These are phyloP conservation scores for Troides aeacus DNA, from an alignment of 2,888 invertebrate genomes.

Conservation along the genomic window DNA sequence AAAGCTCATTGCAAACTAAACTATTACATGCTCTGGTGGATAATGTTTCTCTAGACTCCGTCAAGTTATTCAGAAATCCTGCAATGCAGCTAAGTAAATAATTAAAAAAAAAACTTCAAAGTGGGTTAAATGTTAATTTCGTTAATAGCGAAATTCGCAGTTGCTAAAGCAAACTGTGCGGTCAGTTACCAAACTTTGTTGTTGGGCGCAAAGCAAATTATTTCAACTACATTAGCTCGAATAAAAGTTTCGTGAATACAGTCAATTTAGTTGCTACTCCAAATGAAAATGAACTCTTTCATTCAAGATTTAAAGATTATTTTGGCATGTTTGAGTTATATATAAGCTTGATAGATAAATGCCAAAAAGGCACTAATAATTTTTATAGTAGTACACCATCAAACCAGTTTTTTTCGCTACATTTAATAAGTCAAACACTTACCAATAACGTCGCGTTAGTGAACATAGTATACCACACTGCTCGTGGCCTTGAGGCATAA, in stretches of 20 bases:
- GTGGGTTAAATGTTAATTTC: not conserved
- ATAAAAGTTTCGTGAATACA: conserved; percentile 2
- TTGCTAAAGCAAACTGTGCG: not conserved
- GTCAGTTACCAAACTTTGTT: conserved; percentile 3
- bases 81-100: conserved; percentile 2
- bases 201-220: not conserved
- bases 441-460: too few relatives aligned
- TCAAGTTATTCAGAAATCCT: not conserved
- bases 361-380: too few relatives aligned
- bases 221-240: conserved; percentile 1
- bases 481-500: too few relatives aligned
- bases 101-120: not conserved
- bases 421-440: too few relatives aligned
- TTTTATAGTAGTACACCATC: too few relatives aligned
- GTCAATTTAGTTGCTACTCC: not conserved
- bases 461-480: too few relatives aligned
- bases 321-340: not conserved
- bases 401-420: too few relatives aligned
- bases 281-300: not conserved
- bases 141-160: conserved; percentile 1
- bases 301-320: not conserved
- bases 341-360: too few relatives aligned
- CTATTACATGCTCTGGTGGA: not conserved
- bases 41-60: not conserved
- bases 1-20: too few relatives aligned